Evolutionary conservation across 2,888 invertebrate species (phyloP), one percentile per base, ranked within the genome.

Genomic region (Bembecia ichneumoniformis): DNA sequence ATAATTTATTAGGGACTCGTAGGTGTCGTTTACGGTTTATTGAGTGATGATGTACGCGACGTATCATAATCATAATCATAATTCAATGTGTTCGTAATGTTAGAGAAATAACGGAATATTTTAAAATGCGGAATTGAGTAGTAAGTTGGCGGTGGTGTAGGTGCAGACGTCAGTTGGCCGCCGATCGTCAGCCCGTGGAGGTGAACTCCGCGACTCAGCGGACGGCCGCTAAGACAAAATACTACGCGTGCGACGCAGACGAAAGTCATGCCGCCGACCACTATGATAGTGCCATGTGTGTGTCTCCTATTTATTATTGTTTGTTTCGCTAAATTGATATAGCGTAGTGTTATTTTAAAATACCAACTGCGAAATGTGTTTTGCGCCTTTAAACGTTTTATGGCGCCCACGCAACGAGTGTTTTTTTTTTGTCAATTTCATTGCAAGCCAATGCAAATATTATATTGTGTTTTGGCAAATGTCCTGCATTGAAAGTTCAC

Each of bases 201-300:
- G 79, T 70, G 74, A 77, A 76, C 71, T 77, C 77, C 78, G 82
- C 75, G 80, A 74, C 60, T 60, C 63, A 60, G 65, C 66, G 69
- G 68, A 59, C 56, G 60, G 64, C 60, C 60, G 65, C 28, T 28
- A 28, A 28, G 7, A 28, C 28, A 28, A 28, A 28, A 28, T 34
- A 46, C 66, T 66, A 68, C 72, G 68, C 72, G 64, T 47, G 13
- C 34, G 15, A 62, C 47, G 46, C 51, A 48, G 61, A 64, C 71
- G 74, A 73, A 9, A 78, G 74, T 66, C 77, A 87, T 87, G 87
- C 87, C 87, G 74, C 87, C 87, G 61, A 86, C 86, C 57, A 82
- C 87, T 62, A 86, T 84, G 82, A 79, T 87, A 71, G 86, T 87
- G 73, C 84, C 82, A 71, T 87, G 86, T 86, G 77, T 81, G 87